phyloP scores from a whole-genome alignment of 2,113 vertebrate genomes.

The Puffinus mauretanicus region DNA sequence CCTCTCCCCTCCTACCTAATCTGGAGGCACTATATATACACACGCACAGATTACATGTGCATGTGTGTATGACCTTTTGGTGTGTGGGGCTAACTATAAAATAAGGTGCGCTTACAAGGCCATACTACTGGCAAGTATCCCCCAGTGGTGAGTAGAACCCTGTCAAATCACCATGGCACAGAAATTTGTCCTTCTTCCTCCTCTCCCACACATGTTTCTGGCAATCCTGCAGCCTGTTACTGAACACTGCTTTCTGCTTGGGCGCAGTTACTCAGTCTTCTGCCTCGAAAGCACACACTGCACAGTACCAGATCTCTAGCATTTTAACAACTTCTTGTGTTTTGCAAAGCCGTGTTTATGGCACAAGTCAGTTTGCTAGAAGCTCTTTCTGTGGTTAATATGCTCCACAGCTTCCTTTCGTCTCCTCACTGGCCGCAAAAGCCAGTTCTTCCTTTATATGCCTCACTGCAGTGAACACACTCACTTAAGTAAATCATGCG shows the following conservation, averaged over 20 bases:
- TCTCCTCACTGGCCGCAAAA: background rate
- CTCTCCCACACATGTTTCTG: background rate
- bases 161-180: background rate
- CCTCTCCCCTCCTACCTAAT: background rate
- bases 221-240: fast-evolving
- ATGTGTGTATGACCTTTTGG: too few species aligned
- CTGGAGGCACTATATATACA: background rate
- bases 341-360: background rate
- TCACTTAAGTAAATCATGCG: background rate
- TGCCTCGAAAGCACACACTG: background rate
- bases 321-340: background rate
- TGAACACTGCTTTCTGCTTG: background rate
- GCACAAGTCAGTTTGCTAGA: background rate
- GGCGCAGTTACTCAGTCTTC: background rate
- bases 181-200: background rate
- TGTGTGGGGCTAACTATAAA: background rate
- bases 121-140: background rate
- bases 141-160: background rate
- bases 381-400: background rate
- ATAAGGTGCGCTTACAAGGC: background rate
- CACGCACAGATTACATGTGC: fast-evolving
- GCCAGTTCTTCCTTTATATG: background rate
- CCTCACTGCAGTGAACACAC: background rate
- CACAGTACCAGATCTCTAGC: background rate
- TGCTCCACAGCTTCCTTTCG: background rate